Evolutionary conservation across 2,888 invertebrate species (phyloP), one percentile per base, ranked within the genome.

Genomic region (Blera fallax): DNA sequence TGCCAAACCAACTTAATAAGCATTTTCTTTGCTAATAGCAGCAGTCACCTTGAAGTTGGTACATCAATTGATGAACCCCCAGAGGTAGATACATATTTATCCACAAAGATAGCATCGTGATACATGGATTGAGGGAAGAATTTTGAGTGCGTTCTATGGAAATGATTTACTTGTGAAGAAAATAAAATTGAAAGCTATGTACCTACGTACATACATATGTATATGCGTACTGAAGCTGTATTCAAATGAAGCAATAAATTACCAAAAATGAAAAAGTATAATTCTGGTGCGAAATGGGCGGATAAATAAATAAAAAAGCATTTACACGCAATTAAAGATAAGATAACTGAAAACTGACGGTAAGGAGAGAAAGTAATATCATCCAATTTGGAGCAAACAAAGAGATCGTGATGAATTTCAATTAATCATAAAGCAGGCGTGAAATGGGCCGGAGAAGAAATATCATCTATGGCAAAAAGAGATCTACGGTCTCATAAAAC

Each of bases 1-100:
- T 76, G 34, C 34, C 18, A 76, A 67, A 65, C 48, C 76, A 67
- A 76, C 45, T 32, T 48, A 76, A 76, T 74, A 65, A 65, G 64
- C 65, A 67, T 67, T 65, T 76, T 24, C 45, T 50, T 54, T 62
- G 52, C 29, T n/a, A 34, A 32, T 8, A 21, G 32, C 10, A 5
- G 16, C 14, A n/a, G 40, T 14, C 43, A 37, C 29, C 67, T 76
- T 76, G 76, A 76, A 29, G 65, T 76, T 64, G 43, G 29, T 37
- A 65, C 14, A 56, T 56, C 69, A 18, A 56, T 54, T 45, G 54
- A 56, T 34, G 40, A 64, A 72, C 34, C 32, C 14, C 0, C n/a
- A n/a, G 11, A 4, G 45, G 24, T 6, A 5, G 6, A 40, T 40
- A 37, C 62, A 32, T 73, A 72, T 72, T 50, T 21, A 11, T 18